A percentile compares a stretch with the other conserved stretches of the same genome.
Conservation (phyloP, 2,888 invertebrate species). For the Agelastica alni region DNA sequence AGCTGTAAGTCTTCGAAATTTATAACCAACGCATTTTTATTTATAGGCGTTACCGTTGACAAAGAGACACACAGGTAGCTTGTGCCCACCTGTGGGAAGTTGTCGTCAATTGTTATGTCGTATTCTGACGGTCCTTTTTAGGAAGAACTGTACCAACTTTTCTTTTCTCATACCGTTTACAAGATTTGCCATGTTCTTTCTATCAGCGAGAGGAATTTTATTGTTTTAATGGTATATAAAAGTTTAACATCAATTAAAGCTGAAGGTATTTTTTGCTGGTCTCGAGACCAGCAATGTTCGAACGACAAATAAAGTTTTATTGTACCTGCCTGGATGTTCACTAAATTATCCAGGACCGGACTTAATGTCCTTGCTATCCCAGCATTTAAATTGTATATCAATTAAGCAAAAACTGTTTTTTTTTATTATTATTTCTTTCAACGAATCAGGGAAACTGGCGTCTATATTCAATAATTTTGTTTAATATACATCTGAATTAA, state of each 20-base stretch:
- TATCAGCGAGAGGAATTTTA: constrained; percentile 25
- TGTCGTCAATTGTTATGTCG: constrained; percentile 16
- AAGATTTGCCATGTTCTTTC: constrained; percentile 23
- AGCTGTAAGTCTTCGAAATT: constrained; percentile 7
- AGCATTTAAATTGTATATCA: too few relatives aligned
- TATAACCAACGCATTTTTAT: constrained; percentile 16
- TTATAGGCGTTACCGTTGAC: constrained; percentile 16
- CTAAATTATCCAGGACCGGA: constrained; percentile 22
- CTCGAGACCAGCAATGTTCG: constrained; percentile 22
- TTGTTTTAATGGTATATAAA: constrained; percentile 29
- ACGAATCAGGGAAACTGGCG: too few relatives aligned
- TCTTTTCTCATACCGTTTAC: constrained; percentile 16
- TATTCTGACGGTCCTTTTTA: constrained; percentile 19
- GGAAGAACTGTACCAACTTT: constrained; percentile 20
- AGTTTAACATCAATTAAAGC: constrained; percentile 29
- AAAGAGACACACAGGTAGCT: constrained; percentile 22
- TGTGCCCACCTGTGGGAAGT: constrained; percentile 23
- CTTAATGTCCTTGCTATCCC: background rate
- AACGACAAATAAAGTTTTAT: constrained; percentile 32
- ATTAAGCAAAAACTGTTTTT: background rate
- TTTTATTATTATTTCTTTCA: too few relatives aligned
- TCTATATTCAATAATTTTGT: too few relatives aligned
- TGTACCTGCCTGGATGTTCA: constrained; percentile 26
- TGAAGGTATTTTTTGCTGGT: constrained; percentile 28
- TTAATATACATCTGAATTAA: too few relatives aligned